phyloP scores from a whole-genome alignment of 1,140 invertebrate species.

The Protaetia brevitarsis region DNA sequence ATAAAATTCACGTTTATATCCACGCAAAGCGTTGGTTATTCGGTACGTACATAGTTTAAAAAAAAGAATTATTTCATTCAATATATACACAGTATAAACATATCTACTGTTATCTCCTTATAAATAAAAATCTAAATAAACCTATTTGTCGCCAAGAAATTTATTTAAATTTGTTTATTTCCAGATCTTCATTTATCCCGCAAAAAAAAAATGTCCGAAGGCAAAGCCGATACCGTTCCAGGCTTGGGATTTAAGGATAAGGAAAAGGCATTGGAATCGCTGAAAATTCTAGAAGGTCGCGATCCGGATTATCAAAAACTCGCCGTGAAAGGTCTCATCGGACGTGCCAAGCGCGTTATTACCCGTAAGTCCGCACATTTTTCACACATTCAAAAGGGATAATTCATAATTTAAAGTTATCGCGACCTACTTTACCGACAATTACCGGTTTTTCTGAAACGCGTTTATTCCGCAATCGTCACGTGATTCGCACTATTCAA shows the following conservation, averaged over 20 bases:
- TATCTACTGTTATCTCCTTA: too few relatives aligned
- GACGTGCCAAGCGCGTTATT: conserved; percentile 60
- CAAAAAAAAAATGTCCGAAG: conserved; percentile 38
- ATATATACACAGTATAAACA: too few relatives aligned
- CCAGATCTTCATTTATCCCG: neutral
- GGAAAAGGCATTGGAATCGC: conserved; percentile 62
- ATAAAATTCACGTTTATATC: neutral
- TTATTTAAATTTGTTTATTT: neutral
- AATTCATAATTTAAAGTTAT: conserved; percentile 14
- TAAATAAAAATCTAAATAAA: too few relatives aligned
- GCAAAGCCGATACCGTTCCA: conserved; percentile 52
- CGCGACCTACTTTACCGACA: neutral
- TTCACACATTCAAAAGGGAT: neutral
- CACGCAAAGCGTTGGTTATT: too few relatives aligned
- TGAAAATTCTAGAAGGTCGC: conserved; percentile 59
- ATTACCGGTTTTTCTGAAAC: neutral
- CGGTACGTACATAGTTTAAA: too few relatives aligned
- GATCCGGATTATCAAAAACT: conserved; percentile 65
- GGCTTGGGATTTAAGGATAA: conserved; percentile 65
- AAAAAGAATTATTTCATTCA: too few relatives aligned
- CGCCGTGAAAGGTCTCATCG: conserved; percentile 61
- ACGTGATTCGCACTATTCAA: too few relatives aligned
- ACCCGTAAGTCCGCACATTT: conserved; percentile 54
- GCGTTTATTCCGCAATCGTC: too few relatives aligned
- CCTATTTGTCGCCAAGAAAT: neutral